A percentile compares a stretch with the other conserved stretches of the same genome.
These are phyloP conservation scores for Dromas ardeola DNA, from an alignment of 2,113 vertebrate species.

Conservation along the genomic window DNA sequence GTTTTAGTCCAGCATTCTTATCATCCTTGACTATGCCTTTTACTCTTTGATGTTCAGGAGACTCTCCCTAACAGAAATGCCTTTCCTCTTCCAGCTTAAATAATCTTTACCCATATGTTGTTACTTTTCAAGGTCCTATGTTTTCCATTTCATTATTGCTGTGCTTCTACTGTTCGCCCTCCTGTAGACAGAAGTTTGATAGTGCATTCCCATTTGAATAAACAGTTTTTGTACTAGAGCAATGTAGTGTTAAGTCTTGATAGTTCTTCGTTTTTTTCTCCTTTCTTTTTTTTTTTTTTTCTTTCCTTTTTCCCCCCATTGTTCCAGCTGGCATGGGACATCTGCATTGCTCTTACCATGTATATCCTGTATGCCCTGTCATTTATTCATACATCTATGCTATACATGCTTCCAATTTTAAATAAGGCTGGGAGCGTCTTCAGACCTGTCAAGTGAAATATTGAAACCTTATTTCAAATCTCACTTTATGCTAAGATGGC, in stretches of 20 bases:
- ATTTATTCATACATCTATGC: not conserved
- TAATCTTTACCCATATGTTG: not conserved
- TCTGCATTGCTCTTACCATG: not conserved
- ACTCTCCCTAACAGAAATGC: not conserved
- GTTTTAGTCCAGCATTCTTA: not conserved
- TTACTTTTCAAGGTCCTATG: not conserved
- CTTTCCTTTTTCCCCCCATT: not conserved
- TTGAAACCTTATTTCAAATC: not conserved
- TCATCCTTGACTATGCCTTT: not conserved
- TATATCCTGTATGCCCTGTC: not conserved
- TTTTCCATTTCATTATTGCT: not conserved
- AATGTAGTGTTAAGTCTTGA: not conserved
- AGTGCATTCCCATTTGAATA: not conserved
- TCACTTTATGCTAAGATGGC: not conserved
- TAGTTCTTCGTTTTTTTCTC: not conserved
- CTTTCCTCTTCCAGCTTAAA: not conserved
- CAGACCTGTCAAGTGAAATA: not conserved
- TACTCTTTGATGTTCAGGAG: not conserved
- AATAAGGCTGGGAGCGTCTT: not conserved
- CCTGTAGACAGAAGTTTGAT: not conserved
- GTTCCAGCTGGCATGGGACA: not conserved
- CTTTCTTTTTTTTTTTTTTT: too few relatives aligned
- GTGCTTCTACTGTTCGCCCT: not conserved
- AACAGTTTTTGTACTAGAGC: not conserved
- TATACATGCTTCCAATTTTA: not conserved